phyloP scores from a whole-genome alignment of 1,140 invertebrate genomes.

The Cherax destructor region DNA sequence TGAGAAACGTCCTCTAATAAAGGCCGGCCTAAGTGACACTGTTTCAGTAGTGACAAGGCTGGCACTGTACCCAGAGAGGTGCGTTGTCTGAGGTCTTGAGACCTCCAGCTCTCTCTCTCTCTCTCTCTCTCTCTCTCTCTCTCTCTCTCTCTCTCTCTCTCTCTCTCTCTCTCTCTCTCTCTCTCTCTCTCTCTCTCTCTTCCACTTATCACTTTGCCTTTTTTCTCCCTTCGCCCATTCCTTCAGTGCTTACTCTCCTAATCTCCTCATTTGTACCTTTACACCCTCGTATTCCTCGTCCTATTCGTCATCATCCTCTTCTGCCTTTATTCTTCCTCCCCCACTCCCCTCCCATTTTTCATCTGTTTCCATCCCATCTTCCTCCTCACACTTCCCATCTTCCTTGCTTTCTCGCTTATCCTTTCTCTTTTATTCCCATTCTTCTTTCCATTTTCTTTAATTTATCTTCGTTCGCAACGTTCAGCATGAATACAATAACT shows the following conservation, averaged over 20 bases:
- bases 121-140: too few relatives aligned
- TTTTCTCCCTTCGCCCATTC: neutral
- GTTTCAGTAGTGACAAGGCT: too few relatives aligned
- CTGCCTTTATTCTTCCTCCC: neutral
- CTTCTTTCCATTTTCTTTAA: neutral
- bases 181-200: neutral
- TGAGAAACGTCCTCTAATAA: too few relatives aligned
- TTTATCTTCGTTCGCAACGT: too few relatives aligned
- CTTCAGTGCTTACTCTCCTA: neutral
- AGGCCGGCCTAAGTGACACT: too few relatives aligned
- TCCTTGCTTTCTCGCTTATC: neutral
- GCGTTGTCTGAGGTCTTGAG: too few relatives aligned
- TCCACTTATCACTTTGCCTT: neutral
- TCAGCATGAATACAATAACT: too few relatives aligned
- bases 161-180: neutral
- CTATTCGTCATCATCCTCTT: neutral
- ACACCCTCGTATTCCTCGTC: neutral
- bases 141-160: too few relatives aligned
- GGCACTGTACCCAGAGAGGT: too few relatives aligned
- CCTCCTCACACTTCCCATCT: neutral
- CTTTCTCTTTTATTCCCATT: neutral
- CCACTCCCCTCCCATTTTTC: neutral
- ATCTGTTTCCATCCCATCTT: neutral
- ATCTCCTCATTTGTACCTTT: neutral
- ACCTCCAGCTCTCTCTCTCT: too few relatives aligned